A percentile compares a stretch with the other conserved stretches of the same genome.
Conservation (phyloP, 2,888 invertebrate species). For the Mesorhabditis spiculigera region DNA sequence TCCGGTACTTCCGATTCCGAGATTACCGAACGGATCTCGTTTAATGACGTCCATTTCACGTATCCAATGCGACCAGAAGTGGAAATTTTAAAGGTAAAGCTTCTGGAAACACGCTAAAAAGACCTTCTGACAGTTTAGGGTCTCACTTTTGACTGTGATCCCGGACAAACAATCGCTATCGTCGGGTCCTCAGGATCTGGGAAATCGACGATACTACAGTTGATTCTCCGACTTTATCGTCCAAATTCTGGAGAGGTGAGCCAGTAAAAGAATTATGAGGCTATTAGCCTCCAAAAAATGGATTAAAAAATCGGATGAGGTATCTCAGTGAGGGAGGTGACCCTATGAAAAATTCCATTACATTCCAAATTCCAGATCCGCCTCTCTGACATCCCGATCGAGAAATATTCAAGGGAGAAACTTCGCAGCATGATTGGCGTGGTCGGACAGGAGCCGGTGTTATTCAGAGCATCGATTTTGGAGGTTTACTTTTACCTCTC, state of each 20-base stretch:
- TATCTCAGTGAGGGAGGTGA: not conserved
- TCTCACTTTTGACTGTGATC: not conserved
- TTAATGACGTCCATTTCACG: not conserved
- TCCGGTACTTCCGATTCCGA: not conserved
- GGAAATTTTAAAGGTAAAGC: not conserved
- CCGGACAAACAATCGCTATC: not conserved
- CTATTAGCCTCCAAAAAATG: no score
- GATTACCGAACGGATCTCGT: not conserved
- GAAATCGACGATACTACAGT: not conserved
- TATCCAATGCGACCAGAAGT: not conserved
- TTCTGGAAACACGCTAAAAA: not conserved
- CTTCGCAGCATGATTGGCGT: not conserved
- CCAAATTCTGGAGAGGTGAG: not conserved
- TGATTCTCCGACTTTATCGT: not conserved
- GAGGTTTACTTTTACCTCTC: not conserved
- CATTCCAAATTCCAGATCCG: not conserved
- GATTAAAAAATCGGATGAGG: not conserved
- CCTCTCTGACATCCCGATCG: not conserved
- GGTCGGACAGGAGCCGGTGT: not conserved
- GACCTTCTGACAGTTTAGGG: not conserved
- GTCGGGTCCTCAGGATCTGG: not conserved
- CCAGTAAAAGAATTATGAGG: not conserved
- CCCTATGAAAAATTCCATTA: no score
- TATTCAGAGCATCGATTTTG: not conserved
- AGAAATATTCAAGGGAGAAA: not conserved